Conservation (phyloP, 2,797 vertebrate genomes). For the Cossypha heuglini region DNA sequence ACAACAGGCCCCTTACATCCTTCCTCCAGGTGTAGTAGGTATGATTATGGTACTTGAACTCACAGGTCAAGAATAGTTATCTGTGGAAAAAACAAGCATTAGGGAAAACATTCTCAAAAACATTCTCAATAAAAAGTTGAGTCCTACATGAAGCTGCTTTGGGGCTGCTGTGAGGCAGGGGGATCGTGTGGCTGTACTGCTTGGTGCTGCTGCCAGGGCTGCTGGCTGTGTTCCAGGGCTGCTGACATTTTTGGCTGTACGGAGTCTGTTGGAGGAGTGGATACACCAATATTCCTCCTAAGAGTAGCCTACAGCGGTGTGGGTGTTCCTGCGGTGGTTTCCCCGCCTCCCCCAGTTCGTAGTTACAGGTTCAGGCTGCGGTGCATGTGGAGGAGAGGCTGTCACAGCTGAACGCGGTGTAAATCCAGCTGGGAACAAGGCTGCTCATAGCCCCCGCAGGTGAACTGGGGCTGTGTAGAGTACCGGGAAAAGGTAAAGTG, state of each 20-base stretch:
- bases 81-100: neutral
- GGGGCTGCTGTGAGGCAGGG: too few relatives aligned
- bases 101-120: neutral
- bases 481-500: neutral
- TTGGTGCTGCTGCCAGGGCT: neutral
- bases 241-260: rapidly evolving
- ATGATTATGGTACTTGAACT: too few relatives aligned
- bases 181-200: rapidly evolving
- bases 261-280: rapidly evolving
- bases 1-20: rapidly evolving
- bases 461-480: rapidly evolving
- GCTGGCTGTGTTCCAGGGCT: neutral
- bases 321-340: neutral
- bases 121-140: too few relatives aligned
- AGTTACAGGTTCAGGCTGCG: rapidly evolving
- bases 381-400: neutral
- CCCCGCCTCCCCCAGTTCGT: rapidly evolving
- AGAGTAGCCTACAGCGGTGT: rapidly evolving
- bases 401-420: rapidly evolving
- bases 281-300: rapidly evolving
- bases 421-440: rapidly evolving
- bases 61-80: neutral
- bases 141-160: rapidly evolving
- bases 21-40: neutral
- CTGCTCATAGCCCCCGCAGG: rapidly evolving